A percentile compares a stretch with the other conserved stretches of the same genome.
Evolutionary conservation across 2,888 invertebrate genomes (phyloP).

Genomic region (Athripsodes cinereus): DNA sequence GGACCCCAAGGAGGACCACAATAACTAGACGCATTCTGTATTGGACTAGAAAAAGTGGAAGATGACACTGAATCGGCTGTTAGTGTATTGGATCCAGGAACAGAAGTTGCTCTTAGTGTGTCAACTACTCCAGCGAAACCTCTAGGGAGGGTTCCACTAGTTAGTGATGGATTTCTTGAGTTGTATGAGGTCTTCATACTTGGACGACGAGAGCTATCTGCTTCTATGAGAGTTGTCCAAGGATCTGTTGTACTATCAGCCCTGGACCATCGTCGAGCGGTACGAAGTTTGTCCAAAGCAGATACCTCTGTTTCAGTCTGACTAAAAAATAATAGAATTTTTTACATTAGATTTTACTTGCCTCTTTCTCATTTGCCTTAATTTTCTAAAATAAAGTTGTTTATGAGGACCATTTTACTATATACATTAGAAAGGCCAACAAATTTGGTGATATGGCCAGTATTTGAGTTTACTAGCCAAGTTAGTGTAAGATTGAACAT

Average conservation of each 20-base stretch:
- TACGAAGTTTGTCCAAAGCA: conserved; percentile 20
- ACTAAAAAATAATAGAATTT: conserved; percentile 11
- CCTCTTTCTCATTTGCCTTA: too few species aligned
- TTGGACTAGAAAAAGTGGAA: background rate
- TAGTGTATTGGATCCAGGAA: background rate
- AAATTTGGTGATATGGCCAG: too few species aligned
- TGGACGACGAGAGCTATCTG: conserved; percentile 3
- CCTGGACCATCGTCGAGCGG: conserved; percentile 23
- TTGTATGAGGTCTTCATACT: background rate
- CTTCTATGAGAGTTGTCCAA: conserved; percentile 17
- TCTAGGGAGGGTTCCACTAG: background rate
- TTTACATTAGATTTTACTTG: too few species aligned
- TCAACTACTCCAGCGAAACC: too few species aligned
- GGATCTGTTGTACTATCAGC: conserved; percentile 24
- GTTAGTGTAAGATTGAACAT: too few species aligned
- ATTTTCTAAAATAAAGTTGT: too few species aligned
- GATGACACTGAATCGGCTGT: background rate
- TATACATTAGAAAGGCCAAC: too few species aligned
- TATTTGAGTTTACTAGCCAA: too few species aligned
- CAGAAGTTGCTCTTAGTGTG: background rate
- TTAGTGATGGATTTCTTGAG: conserved; percentile 1
- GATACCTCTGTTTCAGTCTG: conserved; percentile 16
- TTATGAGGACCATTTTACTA: too few species aligned
- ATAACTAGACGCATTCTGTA: background rate
- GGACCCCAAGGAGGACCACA: conserved; percentile 23